phyloP scores from a whole-genome alignment of 2,797 vertebrate genomes.

The Cuniculus paca region DNA sequence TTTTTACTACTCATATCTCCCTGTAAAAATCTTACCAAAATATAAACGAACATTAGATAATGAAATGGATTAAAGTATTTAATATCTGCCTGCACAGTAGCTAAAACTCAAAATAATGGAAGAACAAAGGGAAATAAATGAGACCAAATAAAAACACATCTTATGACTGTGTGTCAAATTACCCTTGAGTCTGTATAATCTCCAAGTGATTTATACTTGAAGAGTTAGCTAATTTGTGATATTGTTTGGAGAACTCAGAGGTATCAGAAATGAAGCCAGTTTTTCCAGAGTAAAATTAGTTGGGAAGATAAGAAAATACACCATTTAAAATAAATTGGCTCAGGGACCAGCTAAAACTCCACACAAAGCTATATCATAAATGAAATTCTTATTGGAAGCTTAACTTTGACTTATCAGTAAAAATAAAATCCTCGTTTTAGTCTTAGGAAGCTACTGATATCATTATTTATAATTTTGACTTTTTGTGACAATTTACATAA shows the following conservation, averaged over 20 bases:
- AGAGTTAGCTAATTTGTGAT: slow-evolving; percentile 76
- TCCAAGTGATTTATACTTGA: slow-evolving; percentile 73
- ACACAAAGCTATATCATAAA: slow-evolving; percentile 61
- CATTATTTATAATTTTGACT: slow-evolving; percentile 69
- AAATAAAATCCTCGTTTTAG: slow-evolving; percentile 67
- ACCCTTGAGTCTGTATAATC: slow-evolving; percentile 69
- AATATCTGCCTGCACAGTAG: slow-evolving; percentile 25
- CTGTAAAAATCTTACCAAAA: slow-evolving; percentile 51
- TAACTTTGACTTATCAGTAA: slow-evolving; percentile 59
- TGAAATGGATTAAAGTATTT: slow-evolving; percentile 65
- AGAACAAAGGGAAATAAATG: slow-evolving; percentile 62
- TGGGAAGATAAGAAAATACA: slow-evolving; percentile 78
- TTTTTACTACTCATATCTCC: slow-evolving; percentile 8
- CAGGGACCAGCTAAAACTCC: slow-evolving; percentile 72
- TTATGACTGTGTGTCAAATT: slow-evolving; percentile 57
- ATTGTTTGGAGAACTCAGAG: slow-evolving; percentile 81
- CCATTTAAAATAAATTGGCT: slow-evolving; percentile 83
- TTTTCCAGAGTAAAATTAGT: slow-evolving; percentile 80
- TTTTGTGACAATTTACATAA: slow-evolving; percentile 54
- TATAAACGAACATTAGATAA: slow-evolving; percentile 39
- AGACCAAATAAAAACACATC: slow-evolving; percentile 31
- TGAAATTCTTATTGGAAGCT: slow-evolving; percentile 76
- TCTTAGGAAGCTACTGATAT: slow-evolving; percentile 20
- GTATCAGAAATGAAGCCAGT: slow-evolving; percentile 67
- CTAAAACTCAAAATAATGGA: slow-evolving; percentile 59